These are phyloP conservation scores for Poeciliopsis occidentalis DNA, from an alignment of 2,113 vertebrate species.

Conservation along the genomic window DNA sequence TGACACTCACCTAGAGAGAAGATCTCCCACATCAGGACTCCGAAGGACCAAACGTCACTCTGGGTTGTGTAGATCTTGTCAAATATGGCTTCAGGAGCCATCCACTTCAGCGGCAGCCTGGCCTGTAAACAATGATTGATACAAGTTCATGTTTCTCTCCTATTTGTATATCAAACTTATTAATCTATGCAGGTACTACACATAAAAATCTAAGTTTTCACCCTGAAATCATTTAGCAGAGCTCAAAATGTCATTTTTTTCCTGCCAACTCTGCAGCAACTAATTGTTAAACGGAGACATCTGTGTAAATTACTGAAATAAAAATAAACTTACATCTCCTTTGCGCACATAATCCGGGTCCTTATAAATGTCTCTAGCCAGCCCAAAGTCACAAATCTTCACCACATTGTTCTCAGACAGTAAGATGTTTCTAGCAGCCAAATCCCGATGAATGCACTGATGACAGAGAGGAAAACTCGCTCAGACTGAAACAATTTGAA, in stretches of 20 bases:
- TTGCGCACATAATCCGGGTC: conserved; percentile 94
- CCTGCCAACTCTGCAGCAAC: not conserved
- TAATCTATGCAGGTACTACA: not conserved
- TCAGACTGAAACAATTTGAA: not conserved
- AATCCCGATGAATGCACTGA: conserved; percentile 92
- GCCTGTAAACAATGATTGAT: conserved; percentile 74
- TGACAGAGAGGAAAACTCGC: conserved; percentile 4
- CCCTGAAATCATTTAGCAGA: not conserved
- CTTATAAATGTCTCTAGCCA: conserved; percentile 93
- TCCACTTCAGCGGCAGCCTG: conserved; percentile 94
- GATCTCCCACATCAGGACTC: conserved; percentile 95
- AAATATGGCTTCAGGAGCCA: conserved; percentile 96
- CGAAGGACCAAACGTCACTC: conserved; percentile 96
- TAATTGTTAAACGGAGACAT: conserved; percentile 2
- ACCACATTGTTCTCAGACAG: conserved; percentile 95
- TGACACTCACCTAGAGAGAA: conserved; percentile 90
- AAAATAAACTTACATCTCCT: conserved; percentile 87
- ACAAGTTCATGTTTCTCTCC: conserved; percentile 2
- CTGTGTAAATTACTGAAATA: not conserved
- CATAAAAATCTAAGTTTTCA: conserved; percentile 2
- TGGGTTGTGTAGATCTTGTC: conserved; percentile 95
- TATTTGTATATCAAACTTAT: not conserved
- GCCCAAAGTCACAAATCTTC: conserved; percentile 95
- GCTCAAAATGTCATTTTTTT: not conserved
- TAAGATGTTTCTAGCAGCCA: conserved; percentile 93